Conservation (phyloP, 2,888 invertebrate species). For the Xestia sexstrigata region DNA sequence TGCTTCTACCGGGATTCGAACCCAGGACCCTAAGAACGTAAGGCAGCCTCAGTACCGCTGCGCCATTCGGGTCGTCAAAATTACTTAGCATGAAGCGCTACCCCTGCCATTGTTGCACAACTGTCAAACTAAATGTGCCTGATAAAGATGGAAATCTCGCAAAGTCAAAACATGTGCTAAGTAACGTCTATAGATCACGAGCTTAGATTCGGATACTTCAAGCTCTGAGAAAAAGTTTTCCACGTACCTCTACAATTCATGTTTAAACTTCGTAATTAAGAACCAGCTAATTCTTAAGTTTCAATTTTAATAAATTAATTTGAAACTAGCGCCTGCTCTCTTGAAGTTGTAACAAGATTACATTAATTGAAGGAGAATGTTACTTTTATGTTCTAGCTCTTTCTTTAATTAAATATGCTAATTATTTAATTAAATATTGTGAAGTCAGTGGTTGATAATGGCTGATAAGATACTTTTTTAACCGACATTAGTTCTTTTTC, state of each 20-base stretch:
- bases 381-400: conserved; percentile 17
- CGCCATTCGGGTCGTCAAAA: no score
- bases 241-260: not conserved
- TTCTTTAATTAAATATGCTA: conserved; percentile 41
- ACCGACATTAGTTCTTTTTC: not conserved
- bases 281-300: conserved; percentile 18
- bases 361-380: conserved; percentile 43
- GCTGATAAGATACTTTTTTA: not conserved
- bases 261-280: conserved; percentile 39
- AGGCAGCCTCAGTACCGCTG: no score
- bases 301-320: conserved; percentile 52
- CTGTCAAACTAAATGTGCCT: not conserved
- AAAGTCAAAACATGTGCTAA: not conserved
- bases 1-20: no score
- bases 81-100: not conserved
- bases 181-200: not conserved
- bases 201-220: not conserved
- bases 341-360: conserved; percentile 46
- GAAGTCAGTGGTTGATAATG: not conserved
- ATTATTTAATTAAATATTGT: conserved; percentile 39
- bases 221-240: not conserved
- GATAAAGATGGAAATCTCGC: not conserved
- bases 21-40: no score
- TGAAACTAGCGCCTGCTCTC: conserved; percentile 40
- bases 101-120: not conserved